Evolutionary conservation across 1,140 invertebrate genomes (phyloP), one percentile per base, ranked within the genome.

Genomic region (Sminthurides bifidus): DNA sequence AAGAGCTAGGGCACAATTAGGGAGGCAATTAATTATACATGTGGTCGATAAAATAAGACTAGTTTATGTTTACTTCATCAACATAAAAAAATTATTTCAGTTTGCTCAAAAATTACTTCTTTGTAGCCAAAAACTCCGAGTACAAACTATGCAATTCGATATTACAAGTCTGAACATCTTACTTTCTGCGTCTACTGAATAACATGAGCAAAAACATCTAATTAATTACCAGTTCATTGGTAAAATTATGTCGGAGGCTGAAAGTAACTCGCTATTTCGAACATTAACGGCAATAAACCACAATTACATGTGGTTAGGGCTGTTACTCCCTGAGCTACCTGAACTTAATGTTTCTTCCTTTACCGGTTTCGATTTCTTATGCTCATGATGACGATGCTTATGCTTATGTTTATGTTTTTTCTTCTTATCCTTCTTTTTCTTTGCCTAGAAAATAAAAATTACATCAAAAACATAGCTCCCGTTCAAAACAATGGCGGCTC

Each of bases 351-450:
- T 79, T 63, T 78, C 77, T 60, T 80, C 78, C 65, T 78, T 75
- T 1, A 73, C 60, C 66, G 74, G 71, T 33, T 56, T 56, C 40
- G 48, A 31, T 49, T 69, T 69, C 61, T 75, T 74, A 56, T 65
- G 71, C n/a, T 72, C 71, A 56, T 75, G 69, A 50, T 75, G 71
- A 27, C 65, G 66, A 46, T 73, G 70, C 48, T 68, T 69, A 56
- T 69, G 65, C 62, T 75, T 74, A 60, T 85, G 81, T 67, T 84
- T 84, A 61, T 85, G 80, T 66, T 85, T 85, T 70, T 87, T 83
- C 66, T 86, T 87, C 50, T 87, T 81, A 65, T 87, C 85, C 65
- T 87, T 85, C 70, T 83, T 83, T 66, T 85, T 85, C 68, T 87
- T 85, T 59, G 77, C 71, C 77, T 82, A 65, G 61, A 72, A 71